Evolutionary conservation across 2,888 invertebrate genomes (phyloP).

Genomic region (Nymphalis c-album): DNA sequence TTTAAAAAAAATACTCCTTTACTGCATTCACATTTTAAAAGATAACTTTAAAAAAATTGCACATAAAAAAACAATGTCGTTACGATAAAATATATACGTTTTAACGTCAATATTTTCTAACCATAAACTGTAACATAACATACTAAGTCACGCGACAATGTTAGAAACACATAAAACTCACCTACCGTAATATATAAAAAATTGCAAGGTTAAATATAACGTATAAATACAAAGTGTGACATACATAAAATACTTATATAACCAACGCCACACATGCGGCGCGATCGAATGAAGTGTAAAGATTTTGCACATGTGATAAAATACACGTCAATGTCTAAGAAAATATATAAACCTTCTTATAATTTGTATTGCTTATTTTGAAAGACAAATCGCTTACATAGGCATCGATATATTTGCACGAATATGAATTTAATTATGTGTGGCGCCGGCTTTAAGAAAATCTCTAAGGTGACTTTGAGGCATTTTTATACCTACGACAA

Average conservation of each 20-base stretch:
- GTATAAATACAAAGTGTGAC: conserved; percentile 49
- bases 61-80: too few species aligned
- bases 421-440: neutral
- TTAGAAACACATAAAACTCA: conserved; percentile 4
- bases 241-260: conserved; percentile 46
- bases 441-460: conserved; percentile 37
- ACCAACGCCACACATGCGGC: neutral
- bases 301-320: neutral
- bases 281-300: neutral
- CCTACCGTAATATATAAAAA: conserved; percentile 28
- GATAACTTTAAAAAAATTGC: too few species aligned
- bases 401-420: neutral
- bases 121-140: neutral
- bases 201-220: conserved; percentile 30
- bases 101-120: neutral
- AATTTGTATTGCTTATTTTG: neutral
- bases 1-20: too few species aligned
- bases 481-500: conserved; percentile 49
- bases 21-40: too few species aligned
- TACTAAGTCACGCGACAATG: conserved; percentile 5
- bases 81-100: neutral
- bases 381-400: neutral
- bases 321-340: neutral
- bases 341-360: neutral
- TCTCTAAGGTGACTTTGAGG: conserved; percentile 68